These are phyloP conservation scores for Allygus modestus DNA, from an alignment of 2,888 invertebrate genomes.

Conservation along the genomic window DNA sequence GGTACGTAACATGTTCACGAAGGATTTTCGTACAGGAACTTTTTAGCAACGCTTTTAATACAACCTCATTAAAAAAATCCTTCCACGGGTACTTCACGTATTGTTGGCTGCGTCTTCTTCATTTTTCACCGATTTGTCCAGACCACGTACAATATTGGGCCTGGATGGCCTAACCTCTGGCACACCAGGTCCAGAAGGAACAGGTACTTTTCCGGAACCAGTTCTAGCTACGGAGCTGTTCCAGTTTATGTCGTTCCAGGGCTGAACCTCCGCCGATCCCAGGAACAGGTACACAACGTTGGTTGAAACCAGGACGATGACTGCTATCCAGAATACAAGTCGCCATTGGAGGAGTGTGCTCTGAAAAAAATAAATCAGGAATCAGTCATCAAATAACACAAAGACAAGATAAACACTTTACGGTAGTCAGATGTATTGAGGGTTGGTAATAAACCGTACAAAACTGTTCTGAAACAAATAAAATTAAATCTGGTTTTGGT, in stretches of 20 bases:
- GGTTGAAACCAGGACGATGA: slow-evolving; percentile 82
- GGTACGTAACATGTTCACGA: no score
- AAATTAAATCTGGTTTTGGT: no score
- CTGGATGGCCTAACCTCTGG: background rate
- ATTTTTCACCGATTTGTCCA: slow-evolving; percentile 3
- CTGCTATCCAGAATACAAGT: slow-evolving; percentile 88
- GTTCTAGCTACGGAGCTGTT: slow-evolving; percentile 2
- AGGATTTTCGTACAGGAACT: no score
- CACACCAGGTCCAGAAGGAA: background rate
- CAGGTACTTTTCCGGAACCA: slow-evolving; percentile 2
- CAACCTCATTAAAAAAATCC: no score
- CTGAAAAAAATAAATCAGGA: slow-evolving; percentile 63
- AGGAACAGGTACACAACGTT: slow-evolving; percentile 83
- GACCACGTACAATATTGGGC: background rate
- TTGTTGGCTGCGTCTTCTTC: background rate
- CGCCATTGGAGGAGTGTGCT: slow-evolving; percentile 82
- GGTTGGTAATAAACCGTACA: no score
- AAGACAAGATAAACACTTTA: no score
- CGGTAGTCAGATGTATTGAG: no score
- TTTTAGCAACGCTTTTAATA: no score
- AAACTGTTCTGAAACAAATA: no score
- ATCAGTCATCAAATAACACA: no score
- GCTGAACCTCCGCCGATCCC: slow-evolving; percentile 85
- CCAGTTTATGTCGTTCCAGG: slow-evolving; percentile 81
- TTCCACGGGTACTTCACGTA: background rate